Conservation (phyloP, 2,113 vertebrate species). For the Eulemur rufifrons region DNA sequence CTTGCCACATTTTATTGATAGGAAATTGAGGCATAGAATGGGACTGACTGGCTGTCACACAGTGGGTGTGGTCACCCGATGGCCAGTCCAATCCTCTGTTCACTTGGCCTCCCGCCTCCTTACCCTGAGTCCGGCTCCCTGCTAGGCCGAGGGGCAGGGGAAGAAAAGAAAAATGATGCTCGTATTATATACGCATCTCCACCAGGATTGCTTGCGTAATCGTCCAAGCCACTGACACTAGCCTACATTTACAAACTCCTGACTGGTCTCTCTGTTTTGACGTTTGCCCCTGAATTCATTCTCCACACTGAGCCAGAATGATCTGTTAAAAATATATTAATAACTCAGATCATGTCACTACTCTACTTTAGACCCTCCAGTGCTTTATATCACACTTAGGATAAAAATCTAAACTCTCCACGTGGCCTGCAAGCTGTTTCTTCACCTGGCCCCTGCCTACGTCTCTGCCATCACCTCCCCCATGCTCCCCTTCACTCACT, state of each 20-base stretch:
- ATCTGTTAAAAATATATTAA: not conserved
- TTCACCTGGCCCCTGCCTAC: not conserved
- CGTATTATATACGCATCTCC: not conserved
- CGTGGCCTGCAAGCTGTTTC: not conserved
- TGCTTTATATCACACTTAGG: not conserved
- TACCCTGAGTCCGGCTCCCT: not conserved
- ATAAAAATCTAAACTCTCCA: not conserved
- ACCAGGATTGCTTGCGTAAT: not conserved
- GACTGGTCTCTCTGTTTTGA: not conserved
- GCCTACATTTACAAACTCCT: not conserved
- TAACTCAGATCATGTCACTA: not conserved
- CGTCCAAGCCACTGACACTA: not conserved
- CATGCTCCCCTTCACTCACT: accelerated
- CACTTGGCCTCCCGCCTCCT: not conserved
- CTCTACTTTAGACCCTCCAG: not conserved
- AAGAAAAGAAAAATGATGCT: not conserved
- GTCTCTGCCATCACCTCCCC: not conserved
- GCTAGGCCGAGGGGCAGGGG: not conserved
- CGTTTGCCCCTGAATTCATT: not conserved
- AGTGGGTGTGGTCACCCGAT: not conserved
- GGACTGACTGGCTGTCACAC: not conserved
- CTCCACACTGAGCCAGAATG: not conserved
- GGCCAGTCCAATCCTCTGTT: not conserved
- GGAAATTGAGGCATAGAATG: not conserved
- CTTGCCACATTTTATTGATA: not conserved